These are phyloP conservation scores for Dysmachus trigonus DNA, from an alignment of 2,888 invertebrate genomes.

Conservation along the genomic window DNA sequence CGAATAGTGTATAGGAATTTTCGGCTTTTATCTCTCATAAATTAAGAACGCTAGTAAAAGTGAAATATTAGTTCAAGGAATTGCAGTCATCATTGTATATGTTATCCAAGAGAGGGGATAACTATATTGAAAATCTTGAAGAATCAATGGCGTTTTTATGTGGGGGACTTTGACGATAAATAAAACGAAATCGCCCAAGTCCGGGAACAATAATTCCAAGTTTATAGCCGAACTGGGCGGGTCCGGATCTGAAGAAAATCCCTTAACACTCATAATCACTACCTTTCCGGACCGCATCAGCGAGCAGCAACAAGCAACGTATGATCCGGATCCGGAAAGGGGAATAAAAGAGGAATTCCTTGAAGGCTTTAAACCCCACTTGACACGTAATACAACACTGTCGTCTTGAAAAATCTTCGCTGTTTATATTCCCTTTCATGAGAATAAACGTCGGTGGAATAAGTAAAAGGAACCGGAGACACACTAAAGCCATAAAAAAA, in stretches of 20 bases:
- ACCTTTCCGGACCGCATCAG: constrained; percentile 7
- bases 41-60: neutral
- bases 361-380: constrained; percentile 32
- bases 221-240: neutral
- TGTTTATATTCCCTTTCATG: constrained; percentile 30
- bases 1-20: neutral
- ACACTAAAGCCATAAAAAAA: constrained; percentile 7
- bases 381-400: constrained; percentile 42
- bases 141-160: neutral
- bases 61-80: neutral
- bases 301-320: constrained; percentile 36
- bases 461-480: constrained; percentile 16
- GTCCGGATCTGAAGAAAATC: neutral
- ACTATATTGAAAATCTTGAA: neutral
- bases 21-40: neutral
- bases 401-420: constrained; percentile 40
- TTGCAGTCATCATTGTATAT: neutral
- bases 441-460: constrained; percentile 20
- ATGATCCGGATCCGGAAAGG: neutral
- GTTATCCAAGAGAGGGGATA: neutral
- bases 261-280: neutral
- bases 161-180: neutral
- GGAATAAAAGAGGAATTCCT: constrained; percentile 1
- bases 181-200: neutral
- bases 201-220: neutral